Percentiles rank a stretch among this genome's conserved stretches.
phyloP scores from a whole-genome alignment of 2,888 invertebrate species.

The Drosophila neonasuta region DNA sequence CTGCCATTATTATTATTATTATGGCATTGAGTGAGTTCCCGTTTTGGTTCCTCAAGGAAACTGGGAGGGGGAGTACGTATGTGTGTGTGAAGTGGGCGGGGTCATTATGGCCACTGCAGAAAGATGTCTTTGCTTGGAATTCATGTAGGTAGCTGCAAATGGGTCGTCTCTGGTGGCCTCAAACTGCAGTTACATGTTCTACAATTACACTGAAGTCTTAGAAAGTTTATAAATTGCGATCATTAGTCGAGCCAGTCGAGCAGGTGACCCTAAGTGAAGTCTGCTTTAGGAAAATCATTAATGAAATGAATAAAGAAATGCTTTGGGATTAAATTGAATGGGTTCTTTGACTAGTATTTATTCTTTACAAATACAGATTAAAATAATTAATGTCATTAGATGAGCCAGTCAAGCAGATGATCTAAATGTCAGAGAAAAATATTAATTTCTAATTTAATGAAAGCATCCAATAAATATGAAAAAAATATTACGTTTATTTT shows the following conservation, averaged over 20 bases:
- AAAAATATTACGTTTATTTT: too few relatives aligned
- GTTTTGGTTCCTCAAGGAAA: constrained; percentile 7
- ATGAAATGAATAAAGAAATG: background rate
- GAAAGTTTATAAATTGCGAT: constrained; percentile 7
- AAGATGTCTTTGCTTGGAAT: constrained; percentile 37
- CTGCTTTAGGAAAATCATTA: background rate
- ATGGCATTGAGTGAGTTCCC: constrained; percentile 37
- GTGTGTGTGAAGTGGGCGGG: constrained; percentile 6
- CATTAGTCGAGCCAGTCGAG: constrained; percentile 4
- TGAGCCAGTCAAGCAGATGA: too few relatives aligned
- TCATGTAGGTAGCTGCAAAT: constrained; percentile 46
- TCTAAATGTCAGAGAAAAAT: too few relatives aligned
- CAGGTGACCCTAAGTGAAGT: background rate
- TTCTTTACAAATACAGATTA: too few relatives aligned
- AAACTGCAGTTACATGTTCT: constrained; percentile 28
- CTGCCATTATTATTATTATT: constrained; percentile 34
- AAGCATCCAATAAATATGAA: too few relatives aligned
- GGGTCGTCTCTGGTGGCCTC: constrained; percentile 42
- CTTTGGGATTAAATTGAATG: too few relatives aligned
- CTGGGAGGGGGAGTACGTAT: background rate
- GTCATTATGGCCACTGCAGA: constrained; percentile 13
- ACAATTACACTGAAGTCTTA: constrained; percentile 22
- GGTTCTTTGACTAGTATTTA: too few relatives aligned
- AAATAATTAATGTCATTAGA: too few relatives aligned
- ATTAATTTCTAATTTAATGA: too few relatives aligned